These are phyloP conservation scores for Oscheius sp. DNA, from an alignment of 2,888 invertebrate genomes.

Conservation along the genomic window DNA sequence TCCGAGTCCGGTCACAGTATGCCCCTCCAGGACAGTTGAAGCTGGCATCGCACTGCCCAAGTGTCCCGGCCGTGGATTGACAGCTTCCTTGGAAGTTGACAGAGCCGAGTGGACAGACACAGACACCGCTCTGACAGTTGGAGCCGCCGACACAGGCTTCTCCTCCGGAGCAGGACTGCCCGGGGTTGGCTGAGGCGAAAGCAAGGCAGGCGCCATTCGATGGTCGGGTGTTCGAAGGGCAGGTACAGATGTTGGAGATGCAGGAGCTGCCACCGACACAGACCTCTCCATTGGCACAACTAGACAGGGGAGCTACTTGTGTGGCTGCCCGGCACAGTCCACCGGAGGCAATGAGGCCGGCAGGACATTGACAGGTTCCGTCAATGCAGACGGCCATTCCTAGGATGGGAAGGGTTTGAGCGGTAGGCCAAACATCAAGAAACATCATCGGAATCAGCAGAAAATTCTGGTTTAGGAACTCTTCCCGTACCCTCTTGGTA, in stretches of 20 bases:
- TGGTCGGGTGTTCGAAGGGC: slow-evolving; percentile 37
- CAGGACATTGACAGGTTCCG: slow-evolving; percentile 63
- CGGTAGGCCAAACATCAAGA: background rate
- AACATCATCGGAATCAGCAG: too few relatives aligned
- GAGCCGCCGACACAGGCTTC: slow-evolving; percentile 60
- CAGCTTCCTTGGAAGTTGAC: slow-evolving; percentile 49
- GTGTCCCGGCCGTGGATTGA: slow-evolving; percentile 41
- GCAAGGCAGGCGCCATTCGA: slow-evolving; percentile 39
- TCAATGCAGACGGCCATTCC: slow-evolving; percentile 62
- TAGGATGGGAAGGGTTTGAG: background rate
- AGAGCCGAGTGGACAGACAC: slow-evolving; percentile 62
- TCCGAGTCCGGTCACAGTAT: slow-evolving; percentile 51
- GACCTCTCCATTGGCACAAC: slow-evolving; percentile 58
- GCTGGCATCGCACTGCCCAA: slow-evolving; percentile 56
- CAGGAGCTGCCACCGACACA: slow-evolving; percentile 57
- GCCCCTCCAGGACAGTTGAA: slow-evolving; percentile 60
- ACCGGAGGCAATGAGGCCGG: slow-evolving; percentile 40
- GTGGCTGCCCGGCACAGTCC: slow-evolving; percentile 45
- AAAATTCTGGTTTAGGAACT: too few relatives aligned
- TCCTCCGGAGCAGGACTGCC: slow-evolving; percentile 44
- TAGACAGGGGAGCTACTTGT: slow-evolving; percentile 38
- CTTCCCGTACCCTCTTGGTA: too few relatives aligned
- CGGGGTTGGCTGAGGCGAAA: slow-evolving; percentile 55
- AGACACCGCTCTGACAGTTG: slow-evolving; percentile 54
- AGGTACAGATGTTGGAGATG: slow-evolving; percentile 36